Conservation (phyloP, 2,888 invertebrate genomes). For the Noctua janthina region DNA sequence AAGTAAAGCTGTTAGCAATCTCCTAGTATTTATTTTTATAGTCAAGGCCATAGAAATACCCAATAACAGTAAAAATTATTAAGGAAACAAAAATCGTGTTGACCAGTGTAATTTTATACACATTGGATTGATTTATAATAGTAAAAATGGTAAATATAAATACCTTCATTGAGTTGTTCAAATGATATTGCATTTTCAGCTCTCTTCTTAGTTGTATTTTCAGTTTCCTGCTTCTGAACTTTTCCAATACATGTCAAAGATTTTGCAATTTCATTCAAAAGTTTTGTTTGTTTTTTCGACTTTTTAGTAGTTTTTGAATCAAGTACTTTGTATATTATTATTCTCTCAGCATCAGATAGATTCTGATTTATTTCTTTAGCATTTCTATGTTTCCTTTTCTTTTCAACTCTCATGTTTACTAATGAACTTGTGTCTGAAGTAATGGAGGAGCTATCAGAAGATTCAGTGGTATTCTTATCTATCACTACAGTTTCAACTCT, state of each 20-base stretch:
- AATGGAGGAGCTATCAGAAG: conserved; percentile 70
- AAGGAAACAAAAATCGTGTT: no score
- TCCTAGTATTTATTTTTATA: no score
- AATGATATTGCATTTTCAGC: conserved; percentile 68
- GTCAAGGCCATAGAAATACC: no score
- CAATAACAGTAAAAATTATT: no score
- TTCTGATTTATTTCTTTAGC: conserved; percentile 63
- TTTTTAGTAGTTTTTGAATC: conserved; percentile 77
- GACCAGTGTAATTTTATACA: no score
- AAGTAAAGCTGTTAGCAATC: no score
- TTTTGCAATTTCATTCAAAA: conserved; percentile 74
- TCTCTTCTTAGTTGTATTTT: conserved; percentile 40
- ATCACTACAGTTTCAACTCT: conserved; percentile 75
- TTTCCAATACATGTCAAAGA: conserved; percentile 70
- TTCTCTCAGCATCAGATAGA: conserved; percentile 82
- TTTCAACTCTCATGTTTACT: conserved; percentile 70
- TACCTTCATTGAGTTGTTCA: conserved; percentile 80
- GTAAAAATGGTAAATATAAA: conserved; percentile 7
- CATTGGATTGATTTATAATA: background rate
- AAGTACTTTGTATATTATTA: conserved; percentile 85
- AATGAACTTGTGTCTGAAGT: conserved; percentile 78
- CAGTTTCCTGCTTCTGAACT: conserved; percentile 30
- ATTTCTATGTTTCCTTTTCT: conserved; percentile 57
- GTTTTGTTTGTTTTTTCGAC: conserved; percentile 69
- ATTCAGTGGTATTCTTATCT: conserved; percentile 70